These are phyloP conservation scores for Callinectes sapidus DNA, from an alignment of 2,888 invertebrate species.

Conservation along the genomic window DNA sequence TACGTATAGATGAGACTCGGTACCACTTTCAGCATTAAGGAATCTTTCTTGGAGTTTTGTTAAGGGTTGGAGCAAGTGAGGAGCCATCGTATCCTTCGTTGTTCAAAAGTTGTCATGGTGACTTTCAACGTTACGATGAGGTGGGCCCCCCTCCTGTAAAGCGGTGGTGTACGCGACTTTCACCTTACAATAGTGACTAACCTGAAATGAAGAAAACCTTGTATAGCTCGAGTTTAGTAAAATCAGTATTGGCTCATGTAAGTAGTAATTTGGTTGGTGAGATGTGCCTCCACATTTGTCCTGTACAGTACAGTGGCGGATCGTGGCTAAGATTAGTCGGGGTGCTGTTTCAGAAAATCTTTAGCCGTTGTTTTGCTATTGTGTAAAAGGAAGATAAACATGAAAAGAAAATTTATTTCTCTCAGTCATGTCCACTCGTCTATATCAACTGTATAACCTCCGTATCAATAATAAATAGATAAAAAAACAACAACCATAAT, in stretches of 20 bases:
- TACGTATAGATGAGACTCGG: neutral
- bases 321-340: no score
- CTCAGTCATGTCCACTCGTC: no score
- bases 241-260: neutral
- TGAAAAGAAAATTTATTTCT: no score
- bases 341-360: no score
- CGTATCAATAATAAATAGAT: no score
- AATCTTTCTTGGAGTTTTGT: neutral
- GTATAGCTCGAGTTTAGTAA: neutral
- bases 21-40: neutral
- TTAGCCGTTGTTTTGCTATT: no score
- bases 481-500: no score
- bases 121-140: neutral
- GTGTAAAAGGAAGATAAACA: no score
- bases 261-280: neutral
- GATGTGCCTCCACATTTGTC: neutral
- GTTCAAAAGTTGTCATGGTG: neutral
- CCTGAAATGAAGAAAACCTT: neutral
- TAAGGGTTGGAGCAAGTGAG: neutral
- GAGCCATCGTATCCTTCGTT: neutral
- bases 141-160: neutral
- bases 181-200: neutral
- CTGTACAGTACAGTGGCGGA: no score
- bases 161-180: neutral
- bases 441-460: no score